Evolutionary conservation across 2,797 vertebrate genomes (phyloP).

Genomic region (Periparus ater): DNA sequence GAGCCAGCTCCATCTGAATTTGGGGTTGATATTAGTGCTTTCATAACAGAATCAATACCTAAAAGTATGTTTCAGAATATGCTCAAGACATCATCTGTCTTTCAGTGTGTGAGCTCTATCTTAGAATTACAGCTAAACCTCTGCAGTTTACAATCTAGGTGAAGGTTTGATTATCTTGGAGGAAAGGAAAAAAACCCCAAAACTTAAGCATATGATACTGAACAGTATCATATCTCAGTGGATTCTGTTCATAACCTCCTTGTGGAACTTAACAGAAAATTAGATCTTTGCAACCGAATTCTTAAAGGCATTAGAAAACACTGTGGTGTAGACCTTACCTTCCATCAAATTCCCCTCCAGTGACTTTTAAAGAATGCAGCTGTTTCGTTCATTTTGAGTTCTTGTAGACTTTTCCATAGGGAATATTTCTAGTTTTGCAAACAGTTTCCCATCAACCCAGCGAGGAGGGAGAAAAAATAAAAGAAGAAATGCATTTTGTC

Average conservation of each 20-base stretch:
- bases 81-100: background rate
- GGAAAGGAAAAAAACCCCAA: background rate
- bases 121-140: constrained; percentile 28
- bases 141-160: background rate
- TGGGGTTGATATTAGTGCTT: background rate
- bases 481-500: background rate
- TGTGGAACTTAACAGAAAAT: constrained; percentile 66
- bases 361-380: constrained; percentile 51
- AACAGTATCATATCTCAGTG: constrained; percentile 5
- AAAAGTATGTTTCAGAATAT: background rate
- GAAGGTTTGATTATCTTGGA: constrained; percentile 23
- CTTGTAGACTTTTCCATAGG: constrained; percentile 40
- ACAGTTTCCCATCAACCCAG: constrained; percentile 8
- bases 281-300: constrained; percentile 33
- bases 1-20: background rate
- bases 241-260: constrained; percentile 26
- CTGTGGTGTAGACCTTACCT: constrained; percentile 19
- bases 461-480: background rate
- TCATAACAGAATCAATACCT: background rate
- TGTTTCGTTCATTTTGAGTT: background rate
- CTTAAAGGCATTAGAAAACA: constrained; percentile 33
- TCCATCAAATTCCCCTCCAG: constrained; percentile 48
- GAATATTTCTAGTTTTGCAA: constrained; percentile 32
- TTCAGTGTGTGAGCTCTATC: background rate
- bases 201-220: background rate